Evolutionary conservation across 2,113 vertebrate genomes (phyloP), one percentile per base, ranked within the genome.

Genomic region (Antennarius striatus): DNA sequence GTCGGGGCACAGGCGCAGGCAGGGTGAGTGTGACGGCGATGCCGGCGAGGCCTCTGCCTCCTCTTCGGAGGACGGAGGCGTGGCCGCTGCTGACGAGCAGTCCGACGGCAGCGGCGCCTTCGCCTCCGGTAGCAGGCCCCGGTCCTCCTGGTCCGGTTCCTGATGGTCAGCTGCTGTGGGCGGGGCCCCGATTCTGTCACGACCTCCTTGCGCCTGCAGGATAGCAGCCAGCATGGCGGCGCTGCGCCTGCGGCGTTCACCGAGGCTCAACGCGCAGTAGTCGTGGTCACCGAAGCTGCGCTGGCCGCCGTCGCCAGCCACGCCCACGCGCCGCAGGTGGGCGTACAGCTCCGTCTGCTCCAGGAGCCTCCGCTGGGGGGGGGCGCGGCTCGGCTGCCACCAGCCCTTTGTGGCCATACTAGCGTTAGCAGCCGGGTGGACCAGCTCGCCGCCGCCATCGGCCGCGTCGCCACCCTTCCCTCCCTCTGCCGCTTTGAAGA

Each of bases 311-410:
- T 75, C 52, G 0, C 91, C 87, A 0, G 86, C 88, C 29, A 89
- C 83, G 0, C 92, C 81, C 46, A 93, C 88, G 61, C 92, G 91
- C 56, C 90, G 93, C 77, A 99, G 93, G 79, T 97, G 95, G 17
- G 97, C 96, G 0, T 96, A 95, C 56, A 99, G 92, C 91, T 98
- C 96, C 0, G 95, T 98, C 84, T 95, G 93, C 88, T 97, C 96
- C 0, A 95, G 97, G 10, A 94, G 94, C 88, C 97, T 97, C 86
- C 92, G 94, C 59, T 89, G 86, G 71, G 81, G 87, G 56, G 82
- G 90, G 13, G 56, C 17, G 22, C 91, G 86, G 70, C 59, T 85
- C 71, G 82, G 88, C 81, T 50, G 46, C 43, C 78, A 13, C 0
- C 1, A 89, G 64, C 62, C 86, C 83, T 86, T 90, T 0, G 6